Evolutionary conservation across 1,140 invertebrate genomes (phyloP).

Genomic region (Trichogramma pretiosum): DNA sequence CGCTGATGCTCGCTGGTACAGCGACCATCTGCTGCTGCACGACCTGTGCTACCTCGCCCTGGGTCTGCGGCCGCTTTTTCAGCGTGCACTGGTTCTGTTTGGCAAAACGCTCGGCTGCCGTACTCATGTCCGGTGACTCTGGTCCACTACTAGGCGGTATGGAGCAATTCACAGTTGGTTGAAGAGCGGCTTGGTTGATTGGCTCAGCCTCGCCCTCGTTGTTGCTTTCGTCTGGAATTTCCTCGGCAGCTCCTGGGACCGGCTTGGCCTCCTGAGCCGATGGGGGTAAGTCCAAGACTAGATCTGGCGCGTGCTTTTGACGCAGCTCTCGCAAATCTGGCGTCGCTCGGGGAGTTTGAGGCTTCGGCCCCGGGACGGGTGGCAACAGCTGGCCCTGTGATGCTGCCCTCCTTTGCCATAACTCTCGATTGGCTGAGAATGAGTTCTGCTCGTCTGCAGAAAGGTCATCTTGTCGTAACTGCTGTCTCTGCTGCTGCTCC

Average conservation of each 20-base stretch:
- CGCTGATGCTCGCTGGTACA: slow-evolving; percentile 22
- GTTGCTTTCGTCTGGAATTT: slow-evolving; percentile 20
- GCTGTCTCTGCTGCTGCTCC: slow-evolving; percentile 24
- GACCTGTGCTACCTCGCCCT: slow-evolving; percentile 7
- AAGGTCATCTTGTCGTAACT: slow-evolving; percentile 18
- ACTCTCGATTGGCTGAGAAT: slow-evolving; percentile 48
- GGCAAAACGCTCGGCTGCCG: slow-evolving; percentile 64
- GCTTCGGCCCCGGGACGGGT: slow-evolving; percentile 31
- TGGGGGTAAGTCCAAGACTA: slow-evolving; percentile 79
- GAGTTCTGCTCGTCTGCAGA: slow-evolving; percentile 25
- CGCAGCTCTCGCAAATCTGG: slow-evolving; percentile 46
- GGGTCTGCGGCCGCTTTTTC: slow-evolving; percentile 61
- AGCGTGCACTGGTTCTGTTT: slow-evolving; percentile 74
- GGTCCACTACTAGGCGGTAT: slow-evolving; percentile 42
- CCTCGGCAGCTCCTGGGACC: slow-evolving; percentile 39
- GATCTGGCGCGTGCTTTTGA: slow-evolving; percentile 69
- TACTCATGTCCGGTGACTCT: slow-evolving; percentile 61
- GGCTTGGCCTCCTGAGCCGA: slow-evolving; percentile 44
- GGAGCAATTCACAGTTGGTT: no score
- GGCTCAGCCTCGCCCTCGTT: slow-evolving; percentile 19
- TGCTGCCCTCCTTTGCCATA: slow-evolving; percentile 54
- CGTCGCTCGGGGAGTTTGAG: slow-evolving; percentile 26
- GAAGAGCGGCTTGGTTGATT: no score
- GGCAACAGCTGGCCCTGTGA: slow-evolving; percentile 45
- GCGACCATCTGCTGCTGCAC: slow-evolving; percentile 18